phyloP scores from a whole-genome alignment of 2,888 invertebrate genomes.

The Heliconius erato region DNA sequence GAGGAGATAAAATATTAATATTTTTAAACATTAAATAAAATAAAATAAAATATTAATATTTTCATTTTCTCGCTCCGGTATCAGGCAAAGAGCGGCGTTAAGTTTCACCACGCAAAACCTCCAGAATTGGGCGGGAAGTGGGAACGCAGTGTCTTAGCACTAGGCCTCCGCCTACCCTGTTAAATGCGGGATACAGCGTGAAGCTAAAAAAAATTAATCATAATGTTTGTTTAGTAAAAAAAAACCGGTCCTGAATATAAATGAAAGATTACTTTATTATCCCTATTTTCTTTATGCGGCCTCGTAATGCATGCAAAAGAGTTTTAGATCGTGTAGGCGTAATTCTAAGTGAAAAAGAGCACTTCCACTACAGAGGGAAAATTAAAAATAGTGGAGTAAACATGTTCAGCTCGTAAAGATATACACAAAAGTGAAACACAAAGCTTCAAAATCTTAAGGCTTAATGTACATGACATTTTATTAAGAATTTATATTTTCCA shows the following conservation, averaged over 20 bases:
- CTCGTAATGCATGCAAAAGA: slow-evolving; percentile 32
- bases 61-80: no score
- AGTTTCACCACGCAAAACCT: no score
- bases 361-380: slow-evolving; percentile 36
- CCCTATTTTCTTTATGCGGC: slow-evolving; percentile 17
- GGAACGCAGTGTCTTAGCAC: no score
- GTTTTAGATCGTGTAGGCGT: slow-evolving; percentile 35
- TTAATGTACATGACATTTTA: not conserved
- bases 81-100: no score
- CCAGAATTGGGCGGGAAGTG: no score
- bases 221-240: no score
- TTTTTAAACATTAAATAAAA: no score
- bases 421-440: slow-evolving; percentile 29
- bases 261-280: slow-evolving; percentile 14
- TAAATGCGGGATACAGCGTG: no score
- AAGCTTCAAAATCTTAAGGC: not conserved
- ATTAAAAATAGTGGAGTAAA: slow-evolving; percentile 38
- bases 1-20: no score
- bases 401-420: slow-evolving; percentile 30
- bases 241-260: not conserved
- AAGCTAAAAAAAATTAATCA: no score
- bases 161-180: not conserved
- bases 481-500: slow-evolving; percentile 1
- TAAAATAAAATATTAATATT: no score
- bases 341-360: slow-evolving; percentile 32